Percentiles rank a stretch among this genome's conserved stretches.
Evolutionary conservation across 2,797 vertebrate genomes (phyloP).

Genomic region (Darevskia nairensis): DNA sequence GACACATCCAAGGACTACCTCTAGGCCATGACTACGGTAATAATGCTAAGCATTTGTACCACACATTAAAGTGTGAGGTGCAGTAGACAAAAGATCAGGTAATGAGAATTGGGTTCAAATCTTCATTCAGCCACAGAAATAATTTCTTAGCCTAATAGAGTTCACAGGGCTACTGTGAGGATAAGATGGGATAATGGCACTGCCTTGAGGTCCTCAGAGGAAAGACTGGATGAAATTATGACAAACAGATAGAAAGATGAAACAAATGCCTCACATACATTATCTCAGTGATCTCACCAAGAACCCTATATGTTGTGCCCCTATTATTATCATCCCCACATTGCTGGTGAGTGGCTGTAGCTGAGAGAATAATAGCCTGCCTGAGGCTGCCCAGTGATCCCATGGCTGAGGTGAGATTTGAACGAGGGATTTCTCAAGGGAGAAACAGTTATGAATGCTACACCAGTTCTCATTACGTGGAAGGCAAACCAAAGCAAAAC

Average conservation of each 20-base stretch:
- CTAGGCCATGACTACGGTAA: not conserved
- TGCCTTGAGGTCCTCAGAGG: not conserved
- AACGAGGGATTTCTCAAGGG: constrained; percentile 4
- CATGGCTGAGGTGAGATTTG: not conserved
- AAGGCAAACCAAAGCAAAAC: not conserved
- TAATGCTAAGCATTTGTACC: not conserved
- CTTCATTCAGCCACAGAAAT: not conserved
- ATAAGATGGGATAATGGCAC: not conserved
- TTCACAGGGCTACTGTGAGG: not conserved
- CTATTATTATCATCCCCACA: not conserved
- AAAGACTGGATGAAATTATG: not conserved
- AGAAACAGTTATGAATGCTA: not conserved
- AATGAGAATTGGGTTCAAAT: not conserved
- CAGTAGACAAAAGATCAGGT: not conserved
- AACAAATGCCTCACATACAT: not conserved
- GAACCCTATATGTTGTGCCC: not conserved
- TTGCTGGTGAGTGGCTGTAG: not conserved
- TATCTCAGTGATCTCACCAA: not conserved
- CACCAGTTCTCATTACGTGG: too few relatives aligned
- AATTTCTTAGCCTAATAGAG: not conserved
- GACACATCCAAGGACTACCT: not conserved
- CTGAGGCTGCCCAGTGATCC: not conserved
- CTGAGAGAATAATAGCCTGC: not conserved
- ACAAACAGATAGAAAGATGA: not conserved
- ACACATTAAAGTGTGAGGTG: not conserved